Percentiles rank a stretch among this genome's conserved stretches.
phyloP scores from a whole-genome alignment of 2,797 vertebrate species.

The Onychomys leucogaster region DNA sequence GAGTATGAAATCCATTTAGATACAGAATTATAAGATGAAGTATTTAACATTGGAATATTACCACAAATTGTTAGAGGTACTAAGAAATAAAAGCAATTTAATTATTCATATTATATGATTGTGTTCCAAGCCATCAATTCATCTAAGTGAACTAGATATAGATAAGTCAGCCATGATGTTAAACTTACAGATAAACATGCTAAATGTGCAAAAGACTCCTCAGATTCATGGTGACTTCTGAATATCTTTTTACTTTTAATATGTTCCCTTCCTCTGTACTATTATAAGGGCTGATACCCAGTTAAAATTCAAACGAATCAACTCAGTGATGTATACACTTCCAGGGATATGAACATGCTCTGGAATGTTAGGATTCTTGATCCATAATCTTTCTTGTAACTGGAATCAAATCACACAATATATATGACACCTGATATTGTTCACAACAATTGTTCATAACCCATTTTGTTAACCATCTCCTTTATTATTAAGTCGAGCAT shows the following conservation, averaged over 20 bases:
- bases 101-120: background rate
- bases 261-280: background rate
- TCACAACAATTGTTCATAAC: background rate
- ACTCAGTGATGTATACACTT: background rate
- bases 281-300: background rate
- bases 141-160: background rate
- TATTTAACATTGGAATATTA: constrained; percentile 16
- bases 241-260: constrained; percentile 15
- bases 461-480: background rate
- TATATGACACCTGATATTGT: background rate
- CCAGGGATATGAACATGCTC: background rate
- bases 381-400: background rate
- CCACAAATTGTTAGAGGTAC: background rate
- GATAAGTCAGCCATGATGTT: background rate
- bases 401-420: background rate
- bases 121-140: background rate
- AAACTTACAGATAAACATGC: constrained; percentile 37
- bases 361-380: background rate
- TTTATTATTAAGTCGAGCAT: background rate
- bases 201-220: background rate
- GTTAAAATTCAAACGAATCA: background rate
- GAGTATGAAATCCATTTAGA: background rate
- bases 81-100: background rate
- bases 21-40: background rate
- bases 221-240: background rate